Evolutionary conservation across 2,888 invertebrate species (phyloP).

Genomic region (Petrolisthes cinctipes): DNA sequence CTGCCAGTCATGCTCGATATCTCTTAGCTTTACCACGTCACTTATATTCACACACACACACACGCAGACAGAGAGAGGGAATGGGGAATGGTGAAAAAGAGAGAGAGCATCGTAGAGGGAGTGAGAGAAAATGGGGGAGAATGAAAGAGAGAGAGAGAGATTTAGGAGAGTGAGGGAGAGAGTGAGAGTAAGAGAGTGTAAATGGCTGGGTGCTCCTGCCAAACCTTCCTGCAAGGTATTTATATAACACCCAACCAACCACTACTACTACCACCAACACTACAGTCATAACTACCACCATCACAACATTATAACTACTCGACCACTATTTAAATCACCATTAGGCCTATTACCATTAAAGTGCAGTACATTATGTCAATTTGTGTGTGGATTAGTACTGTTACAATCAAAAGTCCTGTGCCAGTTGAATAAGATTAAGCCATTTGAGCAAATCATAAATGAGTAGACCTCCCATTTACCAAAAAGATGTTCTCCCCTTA

Average conservation of each 20-base stretch:
- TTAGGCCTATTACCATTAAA: not conserved
- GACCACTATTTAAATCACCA: not conserved
- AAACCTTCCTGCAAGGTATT: conserved; percentile 1
- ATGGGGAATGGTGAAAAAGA: not conserved
- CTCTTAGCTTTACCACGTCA: not conserved
- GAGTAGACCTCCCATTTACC: too few species aligned
- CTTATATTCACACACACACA: not conserved
- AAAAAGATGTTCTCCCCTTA: too few species aligned
- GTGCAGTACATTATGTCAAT: too few species aligned
- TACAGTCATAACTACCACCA: not conserved
- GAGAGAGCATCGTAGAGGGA: not conserved
- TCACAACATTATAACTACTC: not conserved
- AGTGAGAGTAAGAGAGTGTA: not conserved
- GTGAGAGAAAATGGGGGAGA: not conserved
- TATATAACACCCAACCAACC: conserved; percentile 6
- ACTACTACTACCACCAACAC: not conserved
- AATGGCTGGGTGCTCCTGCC: conserved; percentile 7
- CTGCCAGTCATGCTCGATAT: too few species aligned
- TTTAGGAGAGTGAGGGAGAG: not conserved
- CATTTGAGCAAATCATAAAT: too few species aligned
- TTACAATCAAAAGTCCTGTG: too few species aligned
- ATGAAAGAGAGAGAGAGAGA: not conserved
- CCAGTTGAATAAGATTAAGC: too few species aligned
- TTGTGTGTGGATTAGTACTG: too few species aligned
- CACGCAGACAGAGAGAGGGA: not conserved